Evolutionary conservation across 2,797 vertebrate species (phyloP).

Genomic region (Acropternis orthonyx): DNA sequence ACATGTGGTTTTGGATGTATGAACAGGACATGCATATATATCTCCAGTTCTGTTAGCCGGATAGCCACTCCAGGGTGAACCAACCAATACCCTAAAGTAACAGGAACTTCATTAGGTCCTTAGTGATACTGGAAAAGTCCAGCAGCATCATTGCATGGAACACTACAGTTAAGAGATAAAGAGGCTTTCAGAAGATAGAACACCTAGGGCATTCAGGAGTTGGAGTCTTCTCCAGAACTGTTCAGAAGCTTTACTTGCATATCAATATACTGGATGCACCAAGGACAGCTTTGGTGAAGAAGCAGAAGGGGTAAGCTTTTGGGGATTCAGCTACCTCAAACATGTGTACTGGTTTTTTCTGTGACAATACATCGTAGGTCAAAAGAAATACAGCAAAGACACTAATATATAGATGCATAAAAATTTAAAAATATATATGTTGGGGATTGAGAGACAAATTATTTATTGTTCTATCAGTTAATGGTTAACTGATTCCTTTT

Average conservation of each 20-base stretch:
- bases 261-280: background rate
- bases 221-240: background rate
- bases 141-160: background rate
- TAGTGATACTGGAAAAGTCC: background rate
- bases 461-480: background rate
- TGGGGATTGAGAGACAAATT: background rate
- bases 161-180: background rate
- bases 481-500: background rate
- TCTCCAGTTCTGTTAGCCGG: constrained; percentile 85
- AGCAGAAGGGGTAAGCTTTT: background rate
- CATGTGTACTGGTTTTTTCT: background rate
- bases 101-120: background rate
- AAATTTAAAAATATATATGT: background rate
- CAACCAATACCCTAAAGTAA: constrained; percentile 84
- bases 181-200: accelerated
- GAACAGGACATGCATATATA: constrained; percentile 86
- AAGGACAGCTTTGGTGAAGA: background rate
- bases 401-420: background rate
- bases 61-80: constrained; percentile 89
- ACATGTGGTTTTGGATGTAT: constrained; percentile 71
- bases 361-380: background rate
- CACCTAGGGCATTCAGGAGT: background rate
- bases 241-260: background rate
- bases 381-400: background rate
- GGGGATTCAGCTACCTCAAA: background rate